Conservation (phyloP, 2,888 invertebrate genomes). For the Dioctria rufipes region DNA sequence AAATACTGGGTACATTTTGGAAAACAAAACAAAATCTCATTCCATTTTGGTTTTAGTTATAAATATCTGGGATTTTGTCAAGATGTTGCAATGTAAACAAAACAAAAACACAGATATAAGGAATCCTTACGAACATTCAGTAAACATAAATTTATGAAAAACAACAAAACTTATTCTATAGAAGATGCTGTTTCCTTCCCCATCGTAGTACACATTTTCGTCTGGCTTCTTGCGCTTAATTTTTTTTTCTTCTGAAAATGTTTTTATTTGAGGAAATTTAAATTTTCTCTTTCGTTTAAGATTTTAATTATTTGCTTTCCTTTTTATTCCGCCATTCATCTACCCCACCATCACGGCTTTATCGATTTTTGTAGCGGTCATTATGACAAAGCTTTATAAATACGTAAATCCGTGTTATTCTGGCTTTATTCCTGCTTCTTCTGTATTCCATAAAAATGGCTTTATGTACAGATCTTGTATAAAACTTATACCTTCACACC, state of each 20-base stretch:
- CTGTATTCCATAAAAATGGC: not conserved
- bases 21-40: too few species aligned
- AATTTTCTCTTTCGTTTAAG: not conserved
- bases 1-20: too few species aligned
- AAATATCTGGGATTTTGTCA: too few species aligned
- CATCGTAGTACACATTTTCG: not conserved
- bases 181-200: too few species aligned
- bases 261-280: not conserved
- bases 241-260: not conserved
- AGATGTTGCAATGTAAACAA: too few species aligned
- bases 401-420: not conserved
- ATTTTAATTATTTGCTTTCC: constrained; percentile 4
- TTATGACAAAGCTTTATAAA: not conserved
- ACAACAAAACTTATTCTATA: too few species aligned
- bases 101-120: too few species aligned
- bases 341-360: not conserved
- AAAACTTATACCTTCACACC: not conserved
- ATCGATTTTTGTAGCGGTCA: constrained; percentile 22
- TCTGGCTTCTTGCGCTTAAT: not conserved
- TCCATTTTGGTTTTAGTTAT: too few species aligned
- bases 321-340: not conserved
- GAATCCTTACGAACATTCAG: too few species aligned
- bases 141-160: too few species aligned
- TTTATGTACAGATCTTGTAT: not conserved
- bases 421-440: not conserved